Conservation (phyloP, 2,113 vertebrate genomes). For the Chaetura pelagica region DNA sequence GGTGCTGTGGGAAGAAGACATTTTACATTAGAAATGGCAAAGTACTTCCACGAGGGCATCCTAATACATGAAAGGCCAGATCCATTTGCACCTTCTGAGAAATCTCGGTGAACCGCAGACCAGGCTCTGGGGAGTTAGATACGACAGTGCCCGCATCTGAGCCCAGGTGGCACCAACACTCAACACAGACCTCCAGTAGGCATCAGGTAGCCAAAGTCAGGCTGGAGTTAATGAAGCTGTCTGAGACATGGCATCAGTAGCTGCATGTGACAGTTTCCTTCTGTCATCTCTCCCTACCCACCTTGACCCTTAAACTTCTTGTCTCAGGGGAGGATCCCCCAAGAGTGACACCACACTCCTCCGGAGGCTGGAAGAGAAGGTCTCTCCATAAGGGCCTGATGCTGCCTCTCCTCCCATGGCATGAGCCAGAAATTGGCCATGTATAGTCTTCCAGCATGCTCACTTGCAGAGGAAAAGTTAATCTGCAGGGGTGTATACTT, state of each 20-base stretch:
- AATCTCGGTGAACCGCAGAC: background rate
- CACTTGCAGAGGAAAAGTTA: background rate
- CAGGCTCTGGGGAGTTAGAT: background rate
- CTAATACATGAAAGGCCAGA: background rate
- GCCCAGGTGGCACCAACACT: background rate
- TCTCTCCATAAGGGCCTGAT: accelerated
- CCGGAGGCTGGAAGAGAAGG: background rate
- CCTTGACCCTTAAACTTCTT: background rate
- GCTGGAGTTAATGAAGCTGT: background rate
- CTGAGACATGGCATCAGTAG: background rate
- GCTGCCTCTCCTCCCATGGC: background rate
- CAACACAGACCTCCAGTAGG: background rate
- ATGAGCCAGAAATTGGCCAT: background rate
- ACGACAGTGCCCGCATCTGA: background rate
- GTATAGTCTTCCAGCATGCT: background rate
- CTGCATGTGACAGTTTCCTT: background rate
- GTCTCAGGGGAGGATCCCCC: accelerated
- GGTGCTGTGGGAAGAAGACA: background rate
- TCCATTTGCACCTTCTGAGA: background rate
- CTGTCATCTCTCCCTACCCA: background rate
- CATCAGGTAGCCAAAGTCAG: background rate
- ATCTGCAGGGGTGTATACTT: background rate
- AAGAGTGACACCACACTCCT: background rate
- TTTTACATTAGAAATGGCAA: background rate
- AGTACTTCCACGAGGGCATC: background rate